phyloP scores from a whole-genome alignment of 1,140 invertebrate species.

The Aphidius gifuensis region DNA sequence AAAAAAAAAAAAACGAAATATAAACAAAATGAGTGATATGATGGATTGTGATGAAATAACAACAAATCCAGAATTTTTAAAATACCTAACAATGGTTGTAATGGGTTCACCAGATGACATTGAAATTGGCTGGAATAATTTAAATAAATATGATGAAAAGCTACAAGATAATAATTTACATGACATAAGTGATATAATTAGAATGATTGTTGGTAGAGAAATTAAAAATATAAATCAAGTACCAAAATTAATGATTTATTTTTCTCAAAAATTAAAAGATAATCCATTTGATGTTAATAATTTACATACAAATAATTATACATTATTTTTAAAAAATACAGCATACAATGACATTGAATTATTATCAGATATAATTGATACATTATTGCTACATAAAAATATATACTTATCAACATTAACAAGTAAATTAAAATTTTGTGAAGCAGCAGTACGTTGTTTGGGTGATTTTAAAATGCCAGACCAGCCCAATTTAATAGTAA shows the following conservation, averaged over 20 bases:
- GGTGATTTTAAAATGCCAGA: conserved; percentile 31
- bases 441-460: conserved; percentile 35
- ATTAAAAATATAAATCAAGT: conserved; percentile 35
- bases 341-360: conserved; percentile 30
- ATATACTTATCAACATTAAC: conserved; percentile 27
- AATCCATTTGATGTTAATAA: conserved; percentile 13
- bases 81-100: background rate
- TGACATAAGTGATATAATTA: background rate
- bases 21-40: too few relatives aligned
- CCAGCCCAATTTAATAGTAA: conserved; percentile 21
- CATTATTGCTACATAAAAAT: conserved; percentile 26
- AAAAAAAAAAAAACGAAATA: too few relatives aligned
- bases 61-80: background rate
- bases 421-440: conserved; percentile 34
- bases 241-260: conserved; percentile 35
- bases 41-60: conserved; percentile 10
- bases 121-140: background rate
- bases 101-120: conserved; percentile 2
- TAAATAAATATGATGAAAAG: conserved; percentile 5
- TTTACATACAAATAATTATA: conserved; percentile 33
- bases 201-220: conserved; percentile 1
- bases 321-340: conserved; percentile 28
- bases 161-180: background rate
- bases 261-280: conserved; percentile 33
- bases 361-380: conserved; percentile 31